Evolutionary conservation across 2,797 vertebrate genomes (phyloP).

Genomic region (Lepilemur ruficaudatus): DNA sequence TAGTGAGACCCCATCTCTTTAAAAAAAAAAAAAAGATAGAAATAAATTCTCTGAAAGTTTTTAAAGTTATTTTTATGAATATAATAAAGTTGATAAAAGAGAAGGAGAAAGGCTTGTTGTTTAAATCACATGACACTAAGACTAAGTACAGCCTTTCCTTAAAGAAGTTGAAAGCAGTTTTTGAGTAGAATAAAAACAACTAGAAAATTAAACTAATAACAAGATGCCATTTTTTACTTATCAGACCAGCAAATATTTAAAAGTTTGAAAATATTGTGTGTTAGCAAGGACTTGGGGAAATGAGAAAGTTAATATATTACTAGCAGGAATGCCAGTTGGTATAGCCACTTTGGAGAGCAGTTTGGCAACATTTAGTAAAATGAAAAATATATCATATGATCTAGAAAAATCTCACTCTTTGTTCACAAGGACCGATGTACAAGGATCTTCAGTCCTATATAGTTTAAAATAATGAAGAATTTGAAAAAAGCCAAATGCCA

Average conservation of each 20-base stretch:
- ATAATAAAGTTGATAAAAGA: background rate
- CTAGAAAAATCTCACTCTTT: background rate
- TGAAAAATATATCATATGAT: background rate
- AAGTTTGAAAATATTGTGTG: constrained; percentile 10
- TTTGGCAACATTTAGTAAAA: constrained; percentile 10
- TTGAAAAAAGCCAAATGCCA: background rate
- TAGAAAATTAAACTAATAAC: background rate
- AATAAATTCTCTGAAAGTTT: background rate
- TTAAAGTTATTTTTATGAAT: background rate
- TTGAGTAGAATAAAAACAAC: background rate
- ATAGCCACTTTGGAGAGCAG: background rate
- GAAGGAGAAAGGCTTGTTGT: background rate
- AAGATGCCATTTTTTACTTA: background rate
- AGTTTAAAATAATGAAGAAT: constrained; percentile 12
- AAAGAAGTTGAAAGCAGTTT: constrained; percentile 2
- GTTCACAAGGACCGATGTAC: background rate
- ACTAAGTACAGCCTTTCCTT: background rate
- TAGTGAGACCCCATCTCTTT: background rate
- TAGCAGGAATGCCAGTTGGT: background rate
- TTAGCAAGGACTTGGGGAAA: background rate
- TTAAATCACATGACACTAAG: background rate
- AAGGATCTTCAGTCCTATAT: background rate
- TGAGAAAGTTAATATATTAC: background rate
- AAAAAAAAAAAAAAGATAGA: background rate
- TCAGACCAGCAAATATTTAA: background rate